Base-by-base conservation (phyloP, 1,140 invertebrate genomes). In the Thaumetopoea pityocampa region DNA sequence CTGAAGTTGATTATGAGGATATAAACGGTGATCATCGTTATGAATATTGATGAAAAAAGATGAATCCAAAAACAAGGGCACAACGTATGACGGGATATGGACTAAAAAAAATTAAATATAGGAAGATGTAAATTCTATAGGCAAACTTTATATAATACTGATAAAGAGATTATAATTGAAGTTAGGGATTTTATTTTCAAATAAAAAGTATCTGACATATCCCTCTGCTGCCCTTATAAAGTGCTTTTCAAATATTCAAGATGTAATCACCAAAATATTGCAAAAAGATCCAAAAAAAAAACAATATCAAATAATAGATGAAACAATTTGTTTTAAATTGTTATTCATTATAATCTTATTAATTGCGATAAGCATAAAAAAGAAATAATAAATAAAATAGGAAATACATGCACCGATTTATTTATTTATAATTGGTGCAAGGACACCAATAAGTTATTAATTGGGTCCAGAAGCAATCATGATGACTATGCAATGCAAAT, bases 11-110 rank as follows among this genome's bases (percentile, higher is more conserved):
- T 18, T 43, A 16, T 26, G 40, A 43, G 32, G 28, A 42, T 32
- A 15, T 36, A 3, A 36, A 36, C 22, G 16, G 34, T 36, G 34
- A 24, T 12, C 12, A 16, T 32, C 15, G 15, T 42, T 23, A 4
- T 32, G 9, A 22, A 42, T 6, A 3, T 17, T 3, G 38, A 42
- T 10, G 23, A 8, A 16, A 42, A 26, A 42, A 18, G 17, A 8
- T 15, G 14, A 29, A 42, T 8, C 38, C 38, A 15, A 33, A 24
- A 14, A 42, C 33, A 32, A 42, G 16, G n/a, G 28, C 28, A 29
- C 38, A 42, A 11, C 28, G 30, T 29, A 27, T 41, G 28, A 40
- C 36, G 19, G 36, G 36, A 22, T 41, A 41, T 11, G 11, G 29
- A 14, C 8, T 41, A n/a, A 19, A 26, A 27, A 27, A 41, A 41